Evolutionary conservation across 2,113 vertebrate genomes (phyloP), one percentile per base, ranked within the genome.

Genomic region (Cyprinodon variegatus): DNA sequence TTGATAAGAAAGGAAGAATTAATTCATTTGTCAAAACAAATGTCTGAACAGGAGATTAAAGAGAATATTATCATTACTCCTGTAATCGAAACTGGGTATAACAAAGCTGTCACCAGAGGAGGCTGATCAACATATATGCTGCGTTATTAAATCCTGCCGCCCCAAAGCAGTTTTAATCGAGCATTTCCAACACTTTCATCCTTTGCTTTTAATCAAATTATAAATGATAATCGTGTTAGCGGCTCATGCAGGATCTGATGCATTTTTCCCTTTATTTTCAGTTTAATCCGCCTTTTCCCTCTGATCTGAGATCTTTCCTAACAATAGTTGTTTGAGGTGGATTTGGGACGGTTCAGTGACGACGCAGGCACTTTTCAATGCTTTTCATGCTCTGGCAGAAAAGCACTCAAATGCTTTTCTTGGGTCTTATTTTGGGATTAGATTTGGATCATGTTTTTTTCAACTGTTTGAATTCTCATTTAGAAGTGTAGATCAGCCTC

Each of bases 261-360:
- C 57, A 79, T 11, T 45, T 45, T 53, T 5, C 20, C 4, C 9
- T 15, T n/a, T 68, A 83, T 87, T 86, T 11, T 29, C 46, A 72
- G 64, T 65, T 83, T 90, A 90, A 91, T 88, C 84, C 87, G 83
- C 82, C 70, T 75, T 70, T 78, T 84, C 81, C 81, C 83, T 41
- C 83, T 85, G 88, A 92, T 91, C 89, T 85, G 43, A 86, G 79
- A 87, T 91, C 83, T 88, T 70, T 88, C 83, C 88, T 71, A 83
- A 85, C 78, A 60, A 83, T 79, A 86, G 79, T 65, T 0, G n/a
- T 74, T 74, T 86, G 63, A 86, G 89, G 84, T 75, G 72, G 67
- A 86, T 90, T 76, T 70, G 53, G 65, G 72, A 71, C 68, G 83
- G 61, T 65, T 8, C 66, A 66, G 72, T 1, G 9, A 59, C 7